Evolutionary conservation across 2,797 vertebrate species (phyloP), one percentile per base, ranked within the genome.

Genomic region (Semotilus atromaculatus): DNA sequence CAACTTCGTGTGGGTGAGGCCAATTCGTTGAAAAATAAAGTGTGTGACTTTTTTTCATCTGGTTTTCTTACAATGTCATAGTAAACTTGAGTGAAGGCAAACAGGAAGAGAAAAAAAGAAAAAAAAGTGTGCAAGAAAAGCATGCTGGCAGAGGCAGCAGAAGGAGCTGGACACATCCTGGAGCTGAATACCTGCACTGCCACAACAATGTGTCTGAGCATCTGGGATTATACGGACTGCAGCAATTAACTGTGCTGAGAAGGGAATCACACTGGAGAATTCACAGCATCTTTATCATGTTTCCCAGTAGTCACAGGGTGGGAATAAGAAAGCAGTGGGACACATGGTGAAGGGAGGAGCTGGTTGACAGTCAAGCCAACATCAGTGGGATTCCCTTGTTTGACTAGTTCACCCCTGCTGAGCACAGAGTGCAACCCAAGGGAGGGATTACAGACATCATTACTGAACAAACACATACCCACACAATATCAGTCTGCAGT

Each of bases 391-490:
- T 71, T 79, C 67, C 53, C 66, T 48, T 72, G 76, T 80, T 72
- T 85, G 55, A 85, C 67, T 85, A 72, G 67, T 85, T 45, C 55
- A 72, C 40, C 53, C 67, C 83, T 51, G n/a, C 83, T 79, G 83
- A 84, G 75, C 55, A 84, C 53, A 79, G 29, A 72, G 66, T 79
- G 67, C 55, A 53, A 68, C 64, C 83, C 86, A 84, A 26, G 78
- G 43, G 72, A 75, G 66, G 40, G 45, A 84, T 62, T 64, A 72
- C 70, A 82, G 80, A 82, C 36, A 72, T 66, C 16, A 51, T 76
- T 74, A 80, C 66, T 29, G 55, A 73, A 85, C 74, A 86, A 82
- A 86, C 85, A 85, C 70, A 43, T n/a, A 43, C 84, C 58, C 31
- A 71, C 51, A 82, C 85, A 86, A 18, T 48, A 60, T 51, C 72